Evolutionary conservation across 2,888 invertebrate species (phyloP), one percentile per base, ranked within the genome.

Genomic region (Micoletzkya japonica): DNA sequence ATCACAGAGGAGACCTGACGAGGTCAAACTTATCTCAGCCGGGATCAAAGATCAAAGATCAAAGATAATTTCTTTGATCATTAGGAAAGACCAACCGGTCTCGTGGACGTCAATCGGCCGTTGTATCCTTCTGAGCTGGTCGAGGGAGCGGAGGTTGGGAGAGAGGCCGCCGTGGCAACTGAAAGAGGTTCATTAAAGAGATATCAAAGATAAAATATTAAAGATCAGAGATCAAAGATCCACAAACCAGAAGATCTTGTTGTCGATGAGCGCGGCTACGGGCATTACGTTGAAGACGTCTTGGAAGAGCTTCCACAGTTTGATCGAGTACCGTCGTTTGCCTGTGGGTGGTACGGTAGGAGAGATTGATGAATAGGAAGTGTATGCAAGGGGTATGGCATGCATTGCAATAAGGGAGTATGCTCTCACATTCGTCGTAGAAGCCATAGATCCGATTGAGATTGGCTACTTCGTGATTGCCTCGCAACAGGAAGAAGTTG

Each of bases 201-300:
- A 44, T 10, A 44, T 14, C 17, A 54, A 54, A 54, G 10, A 24
- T 17, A 10, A 54, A 26, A 10, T n/a, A n/a, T n/a, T n/a, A n/a
- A n/a, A n/a, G n/a, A n/a, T n/a, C n/a, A n/a, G n/a, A n/a, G n/a
- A n/a, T n/a, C n/a, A n/a, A n/a, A n/a, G n/a, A n/a, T n/a, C n/a
- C n/a, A 57, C 32, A 17, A 36, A 82, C 72, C 82, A 82, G 74
- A 82, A 81, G 56, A 84, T 82, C 70, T 82, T 82, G 71, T 79
- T 79, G 70, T 82, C 82, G 71, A 84, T 80, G 39, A 84, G 74
- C 10, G 83, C 84, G 30, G 82, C 82, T 30, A 84, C 80, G 32
- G 84, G 84, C 82, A 84, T 78, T 61, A 81, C 80, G 69, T 83
- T 82, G 79, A 83, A 82, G 7, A 83, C 84, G 67, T 84, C 83